Percentiles rank a stretch among this genome's conserved stretches.
These are phyloP conservation scores for Himalopsyche japonica DNA, from an alignment of 2,888 invertebrate species.

Conservation along the genomic window DNA sequence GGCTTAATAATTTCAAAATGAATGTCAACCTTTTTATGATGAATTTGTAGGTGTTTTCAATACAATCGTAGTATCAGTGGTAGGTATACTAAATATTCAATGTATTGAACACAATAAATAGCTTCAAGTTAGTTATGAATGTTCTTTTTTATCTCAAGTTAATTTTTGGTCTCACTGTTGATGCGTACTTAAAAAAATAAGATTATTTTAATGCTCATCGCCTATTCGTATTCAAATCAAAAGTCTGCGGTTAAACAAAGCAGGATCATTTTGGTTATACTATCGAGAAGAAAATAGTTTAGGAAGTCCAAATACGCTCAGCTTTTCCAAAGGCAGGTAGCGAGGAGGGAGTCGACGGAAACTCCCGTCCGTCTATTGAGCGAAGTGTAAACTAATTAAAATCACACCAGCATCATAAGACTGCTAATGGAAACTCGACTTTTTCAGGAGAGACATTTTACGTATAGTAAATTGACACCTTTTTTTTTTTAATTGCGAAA, in stretches of 20 bases:
- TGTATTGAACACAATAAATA: too few species aligned
- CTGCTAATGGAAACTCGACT: neutral
- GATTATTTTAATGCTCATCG: too few species aligned
- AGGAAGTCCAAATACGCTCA: neutral
- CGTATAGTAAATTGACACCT: neutral
- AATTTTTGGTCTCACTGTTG: too few species aligned
- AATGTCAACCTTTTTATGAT: too few species aligned
- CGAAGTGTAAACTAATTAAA: slow-evolving; percentile 39
- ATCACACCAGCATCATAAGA: slow-evolving; percentile 19
- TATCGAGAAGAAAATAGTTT: neutral
- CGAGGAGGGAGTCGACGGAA: neutral
- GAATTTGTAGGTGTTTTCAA: too few species aligned
- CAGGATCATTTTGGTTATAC: neutral
- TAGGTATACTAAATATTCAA: too few species aligned
- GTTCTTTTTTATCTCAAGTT: too few species aligned
- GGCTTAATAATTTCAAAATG: too few species aligned
- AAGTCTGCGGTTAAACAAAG: neutral
- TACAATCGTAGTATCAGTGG: too few species aligned
- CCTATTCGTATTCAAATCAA: neutral
- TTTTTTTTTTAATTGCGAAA: neutral
- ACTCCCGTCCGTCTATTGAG: slow-evolving; percentile 11
- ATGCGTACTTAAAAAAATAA: too few species aligned
- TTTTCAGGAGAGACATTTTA: neutral
- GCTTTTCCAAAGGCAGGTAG: neutral
- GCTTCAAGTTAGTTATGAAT: too few species aligned